Base-by-base conservation (phyloP, 1,140 invertebrate species). In the Pemphigus obesinymphae region DNA sequence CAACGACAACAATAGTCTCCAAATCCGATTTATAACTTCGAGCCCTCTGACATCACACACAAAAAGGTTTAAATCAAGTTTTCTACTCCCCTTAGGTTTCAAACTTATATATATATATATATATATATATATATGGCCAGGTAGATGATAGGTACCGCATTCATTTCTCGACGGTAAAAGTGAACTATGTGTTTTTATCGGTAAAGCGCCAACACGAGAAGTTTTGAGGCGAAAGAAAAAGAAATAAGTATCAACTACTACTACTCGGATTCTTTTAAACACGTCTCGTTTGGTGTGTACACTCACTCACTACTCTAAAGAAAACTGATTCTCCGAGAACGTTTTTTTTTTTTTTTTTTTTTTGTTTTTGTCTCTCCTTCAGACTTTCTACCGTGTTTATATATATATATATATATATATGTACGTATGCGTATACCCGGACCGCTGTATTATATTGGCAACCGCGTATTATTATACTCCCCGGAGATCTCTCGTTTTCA, bases 31-130 rank as follows among this genome's bases (percentile, higher is more conserved):
- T 73, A 73, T 73, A 73, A 50, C 70, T 73, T 50, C 15, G 8
- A 50, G 26, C 31, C 17, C 66, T n/a, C 17, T n/a, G n/a, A n/a
- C n/a, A 5, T 20, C 11, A 50, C 48, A 31, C 68, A 50, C 68
- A 50, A 73, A 73, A 73, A 73, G 70, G 66, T 45, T 73, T 73
- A 73, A 73, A 73, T 50, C 70, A 73, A 73, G 70, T 73, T 73
- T 70, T 70, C 40, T 26, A 45, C 70, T 73, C 45, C 70, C 70
- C 15, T 48, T 50, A 29, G 70, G 26, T 31, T 73, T 73, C 43
- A 73, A 50, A 73, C 43, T 48, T 73, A 50, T 50, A 31, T 73
- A 48, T 31, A 50, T 17, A 34, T 29, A 23, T 26, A 10, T 55
- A 23, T 55, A 26, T n/a, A 23, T 53, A 23, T 53, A 23, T 53